A percentile compares a stretch with the other conserved stretches of the same genome.
phyloP scores from a whole-genome alignment of 2,888 invertebrate genomes.

The Stictocephala bisonia region DNA sequence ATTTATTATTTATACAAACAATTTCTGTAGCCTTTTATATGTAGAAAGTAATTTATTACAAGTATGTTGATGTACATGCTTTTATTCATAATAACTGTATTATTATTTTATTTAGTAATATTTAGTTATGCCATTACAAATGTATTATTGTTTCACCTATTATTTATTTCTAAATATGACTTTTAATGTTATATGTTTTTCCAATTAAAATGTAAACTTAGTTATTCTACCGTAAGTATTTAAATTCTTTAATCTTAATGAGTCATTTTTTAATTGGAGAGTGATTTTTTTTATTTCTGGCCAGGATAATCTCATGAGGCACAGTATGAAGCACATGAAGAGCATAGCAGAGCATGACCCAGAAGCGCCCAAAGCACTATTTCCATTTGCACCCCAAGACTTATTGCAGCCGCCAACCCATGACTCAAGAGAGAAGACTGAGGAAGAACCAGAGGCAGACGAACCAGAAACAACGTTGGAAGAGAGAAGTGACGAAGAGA shows the following conservation, averaged over 20 bases:
- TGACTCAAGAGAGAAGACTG: background rate
- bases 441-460: background rate
- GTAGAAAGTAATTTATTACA: no score
- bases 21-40: no score
- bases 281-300: background rate
- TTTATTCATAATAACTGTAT: no score
- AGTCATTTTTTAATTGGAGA: background rate
- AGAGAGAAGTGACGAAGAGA: background rate
- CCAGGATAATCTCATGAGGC: constrained; percentile 37
- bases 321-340: constrained; percentile 37
- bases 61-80: no score
- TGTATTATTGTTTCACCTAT: no score
- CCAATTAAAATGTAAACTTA: no score
- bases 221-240: no score
- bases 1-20: no score
- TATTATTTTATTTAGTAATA: no score
- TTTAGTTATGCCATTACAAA: no score
- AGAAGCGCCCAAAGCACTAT: background rate
- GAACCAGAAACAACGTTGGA: constrained; percentile 14
- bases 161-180: no score
- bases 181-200: no score
- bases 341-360: background rate
- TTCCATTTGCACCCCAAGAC: background rate
- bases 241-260: background rate
- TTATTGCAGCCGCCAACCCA: background rate